A percentile compares a stretch with the other conserved stretches of the same genome.
These are phyloP conservation scores for Myotis yumanensis DNA, from an alignment of 2,113 vertebrate species.

Conservation along the genomic window DNA sequence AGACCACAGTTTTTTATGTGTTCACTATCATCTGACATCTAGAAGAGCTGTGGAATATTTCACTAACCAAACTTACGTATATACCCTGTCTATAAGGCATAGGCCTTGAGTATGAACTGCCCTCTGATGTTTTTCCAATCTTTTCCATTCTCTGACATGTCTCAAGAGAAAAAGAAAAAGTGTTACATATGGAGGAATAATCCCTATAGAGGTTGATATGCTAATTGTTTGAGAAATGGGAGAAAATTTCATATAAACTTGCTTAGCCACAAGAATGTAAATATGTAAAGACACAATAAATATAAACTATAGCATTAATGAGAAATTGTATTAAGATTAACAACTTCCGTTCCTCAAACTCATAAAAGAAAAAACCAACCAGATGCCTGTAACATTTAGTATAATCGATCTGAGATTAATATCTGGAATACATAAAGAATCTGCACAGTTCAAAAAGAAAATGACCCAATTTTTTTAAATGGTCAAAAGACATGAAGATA, in stretches of 20 bases:
- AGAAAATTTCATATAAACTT: neutral
- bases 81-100: neutral
- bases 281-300: neutral
- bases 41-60: neutral
- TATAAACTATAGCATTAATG: neutral
- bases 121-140: neutral
- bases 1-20: neutral
- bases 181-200: neutral
- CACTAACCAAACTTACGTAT: neutral
- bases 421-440: neutral
- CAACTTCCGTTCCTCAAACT: neutral
- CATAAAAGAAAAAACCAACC: constrained; percentile 18
- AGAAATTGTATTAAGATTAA: constrained; percentile 41
- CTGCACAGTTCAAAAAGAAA: neutral
- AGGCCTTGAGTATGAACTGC: neutral
- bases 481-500: neutral
- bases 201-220: neutral
- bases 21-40: neutral
- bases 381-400: neutral
- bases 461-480: neutral
- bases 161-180: neutral
- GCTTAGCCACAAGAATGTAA: neutral
- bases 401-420: constrained; percentile 5
- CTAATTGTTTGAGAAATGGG: neutral
- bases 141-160: constrained; percentile 6